Conservation (phyloP, 1,140 invertebrate species). For the Drosophila leontia region DNA sequence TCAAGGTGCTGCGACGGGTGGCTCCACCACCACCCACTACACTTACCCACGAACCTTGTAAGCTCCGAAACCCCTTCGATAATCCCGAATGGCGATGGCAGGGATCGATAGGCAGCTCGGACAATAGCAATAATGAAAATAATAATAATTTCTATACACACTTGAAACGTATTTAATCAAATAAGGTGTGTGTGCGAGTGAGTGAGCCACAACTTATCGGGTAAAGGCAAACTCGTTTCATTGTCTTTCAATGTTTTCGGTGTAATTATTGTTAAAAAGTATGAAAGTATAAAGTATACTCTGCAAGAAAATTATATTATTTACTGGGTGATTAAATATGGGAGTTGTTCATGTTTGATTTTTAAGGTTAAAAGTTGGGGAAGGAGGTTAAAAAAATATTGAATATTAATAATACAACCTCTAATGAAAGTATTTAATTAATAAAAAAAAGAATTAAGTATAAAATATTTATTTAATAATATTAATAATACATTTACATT, state of each 20-base stretch:
- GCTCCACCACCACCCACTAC: conserved; percentile 6
- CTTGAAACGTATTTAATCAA: conserved; percentile 53
- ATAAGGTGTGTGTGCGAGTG: conserved; percentile 70
- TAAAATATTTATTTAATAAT: too few species aligned
- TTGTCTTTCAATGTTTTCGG: conserved; percentile 74
- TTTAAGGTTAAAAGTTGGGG: background rate
- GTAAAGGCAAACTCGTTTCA: conserved; percentile 74
- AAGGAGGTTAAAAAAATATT: background rate
- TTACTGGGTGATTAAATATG: background rate
- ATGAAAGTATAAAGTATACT: conserved; percentile 18
- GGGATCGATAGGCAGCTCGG: conserved; percentile 47
- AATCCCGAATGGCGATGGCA: conserved; percentile 56
- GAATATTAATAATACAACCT: too few species aligned
- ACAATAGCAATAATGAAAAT: conserved; percentile 62
- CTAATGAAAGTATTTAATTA: too few species aligned
- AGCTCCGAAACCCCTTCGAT: conserved; percentile 35
- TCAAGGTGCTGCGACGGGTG: conserved; percentile 29
- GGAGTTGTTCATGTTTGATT: background rate
- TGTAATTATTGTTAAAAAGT: conserved; percentile 66
- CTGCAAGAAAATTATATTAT: background rate
- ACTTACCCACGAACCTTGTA: background rate
- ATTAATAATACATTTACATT: too few species aligned
- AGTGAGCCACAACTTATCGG: conserved; percentile 61
- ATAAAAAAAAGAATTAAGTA: too few species aligned
- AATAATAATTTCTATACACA: conserved; percentile 61